Evolutionary conservation across 2,113 vertebrate genomes (phyloP).

Genomic region (Syngnathus scovelli): DNA sequence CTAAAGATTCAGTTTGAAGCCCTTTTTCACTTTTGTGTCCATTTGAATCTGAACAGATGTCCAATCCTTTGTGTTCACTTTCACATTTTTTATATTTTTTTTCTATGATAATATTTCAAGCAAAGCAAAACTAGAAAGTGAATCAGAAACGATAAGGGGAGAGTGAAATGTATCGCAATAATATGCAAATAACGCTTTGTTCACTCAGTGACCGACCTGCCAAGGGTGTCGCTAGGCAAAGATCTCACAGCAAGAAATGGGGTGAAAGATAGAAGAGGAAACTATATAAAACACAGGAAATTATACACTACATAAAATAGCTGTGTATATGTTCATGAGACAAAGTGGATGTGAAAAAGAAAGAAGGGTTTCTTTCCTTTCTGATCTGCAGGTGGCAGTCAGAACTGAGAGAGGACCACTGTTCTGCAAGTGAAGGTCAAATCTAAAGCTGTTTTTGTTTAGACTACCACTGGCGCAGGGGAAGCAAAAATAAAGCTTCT

Average conservation of each 20-base stretch:
- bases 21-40: not conserved
- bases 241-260: slow-evolving; percentile 10
- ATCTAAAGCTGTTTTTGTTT: slow-evolving; percentile 54
- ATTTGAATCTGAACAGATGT: not conserved
- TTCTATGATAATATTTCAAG: not conserved
- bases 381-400: slow-evolving; percentile 57
- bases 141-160: not conserved
- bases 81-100: not conserved
- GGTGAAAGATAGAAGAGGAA: slow-evolving; percentile 2
- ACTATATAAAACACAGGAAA: not conserved
- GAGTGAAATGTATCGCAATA: not conserved
- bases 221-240: not conserved
- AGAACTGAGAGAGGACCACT: slow-evolving; percentile 61
- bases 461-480: slow-evolving; percentile 46
- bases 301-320: slow-evolving; percentile 25
- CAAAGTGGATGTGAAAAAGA: slow-evolving; percentile 17
- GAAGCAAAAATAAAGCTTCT: slow-evolving; percentile 54
- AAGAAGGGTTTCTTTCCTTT: slow-evolving; percentile 32
- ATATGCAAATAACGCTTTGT: slow-evolving; percentile 10
- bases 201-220: not conserved
- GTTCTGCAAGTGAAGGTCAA: slow-evolving; percentile 58
- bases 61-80: not conserved
- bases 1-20: not conserved
- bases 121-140: not conserved
- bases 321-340: slow-evolving; percentile 18